phyloP scores from a whole-genome alignment of 2,113 vertebrate genomes.

The Leiothrix lutea region DNA sequence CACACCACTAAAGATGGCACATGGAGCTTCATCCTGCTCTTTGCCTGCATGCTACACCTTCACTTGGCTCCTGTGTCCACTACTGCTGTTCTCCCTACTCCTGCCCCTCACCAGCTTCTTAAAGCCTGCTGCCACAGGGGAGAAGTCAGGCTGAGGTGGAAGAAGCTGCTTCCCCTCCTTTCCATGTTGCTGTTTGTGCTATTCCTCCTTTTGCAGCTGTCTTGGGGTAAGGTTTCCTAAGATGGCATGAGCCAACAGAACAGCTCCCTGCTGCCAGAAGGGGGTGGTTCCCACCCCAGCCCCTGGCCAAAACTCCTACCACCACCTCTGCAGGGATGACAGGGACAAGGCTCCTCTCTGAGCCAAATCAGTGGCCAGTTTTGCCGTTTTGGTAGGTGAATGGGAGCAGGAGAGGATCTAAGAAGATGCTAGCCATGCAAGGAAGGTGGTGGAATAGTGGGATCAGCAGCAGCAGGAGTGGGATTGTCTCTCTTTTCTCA shows the following conservation, averaged over 20 bases:
- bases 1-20: background rate
- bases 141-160: background rate
- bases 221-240: conserved; percentile 19
- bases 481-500: background rate
- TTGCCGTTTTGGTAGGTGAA: background rate
- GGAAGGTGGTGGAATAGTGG: rapidly evolving
- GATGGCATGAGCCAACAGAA: rapidly evolving
- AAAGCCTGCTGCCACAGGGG: rapidly evolving
- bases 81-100: background rate
- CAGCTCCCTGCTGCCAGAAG: background rate
- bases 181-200: background rate
- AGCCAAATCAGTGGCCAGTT: background rate
- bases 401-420: background rate
- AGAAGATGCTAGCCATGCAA: too few relatives aligned
- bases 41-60: background rate
- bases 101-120: background rate
- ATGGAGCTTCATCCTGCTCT: rapidly evolving
- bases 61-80: background rate
- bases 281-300: background rate
- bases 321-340: background rate
- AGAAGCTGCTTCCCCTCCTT: background rate
- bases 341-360: background rate
- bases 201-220: conserved; percentile 6
- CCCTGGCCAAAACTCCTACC: background rate
- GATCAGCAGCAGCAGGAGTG: background rate